Conservation (phyloP, 2,888 invertebrate genomes). For the Pristionchus fissidentatus region DNA sequence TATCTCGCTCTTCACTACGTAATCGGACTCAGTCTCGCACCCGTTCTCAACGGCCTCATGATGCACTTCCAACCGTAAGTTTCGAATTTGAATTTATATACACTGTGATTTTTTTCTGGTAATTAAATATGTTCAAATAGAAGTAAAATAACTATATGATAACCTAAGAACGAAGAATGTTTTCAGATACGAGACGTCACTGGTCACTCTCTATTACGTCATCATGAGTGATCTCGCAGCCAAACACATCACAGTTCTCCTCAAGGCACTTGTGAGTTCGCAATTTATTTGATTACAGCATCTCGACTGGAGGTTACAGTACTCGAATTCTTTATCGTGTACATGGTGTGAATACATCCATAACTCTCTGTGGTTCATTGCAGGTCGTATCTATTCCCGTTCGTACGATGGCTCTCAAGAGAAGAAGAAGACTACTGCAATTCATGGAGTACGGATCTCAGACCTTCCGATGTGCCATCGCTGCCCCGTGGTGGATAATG, state of each 20-base stretch:
- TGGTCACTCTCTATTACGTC: constrained; percentile 45
- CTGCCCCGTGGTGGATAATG: constrained; percentile 48
- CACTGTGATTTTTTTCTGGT: not conserved
- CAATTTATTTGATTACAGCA: not conserved
- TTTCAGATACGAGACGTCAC: constrained; percentile 17
- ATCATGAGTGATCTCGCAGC: constrained; percentile 47
- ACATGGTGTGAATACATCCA: no score
- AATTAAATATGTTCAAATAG: not conserved
- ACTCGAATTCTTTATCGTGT: no score
- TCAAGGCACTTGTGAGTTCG: constrained; percentile 37
- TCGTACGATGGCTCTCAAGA: constrained; percentile 32
- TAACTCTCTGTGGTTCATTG: no score
- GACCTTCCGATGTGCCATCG: constrained; percentile 39
- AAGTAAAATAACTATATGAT: not conserved
- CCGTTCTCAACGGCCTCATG: constrained; percentile 18
- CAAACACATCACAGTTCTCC: constrained; percentile 45
- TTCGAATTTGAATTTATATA: not conserved
- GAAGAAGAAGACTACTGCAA: constrained; percentile 50
- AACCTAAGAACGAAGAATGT: not conserved
- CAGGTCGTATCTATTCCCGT: constrained; percentile 41
- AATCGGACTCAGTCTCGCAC: not conserved
- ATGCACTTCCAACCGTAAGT: constrained; percentile 43
- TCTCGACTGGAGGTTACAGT: not conserved
- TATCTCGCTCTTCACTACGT: constrained; percentile 23
- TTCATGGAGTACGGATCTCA: constrained; percentile 53